Base-by-base conservation (phyloP, 2,888 invertebrate genomes). In the Glyphotaelius pellucidus region DNA sequence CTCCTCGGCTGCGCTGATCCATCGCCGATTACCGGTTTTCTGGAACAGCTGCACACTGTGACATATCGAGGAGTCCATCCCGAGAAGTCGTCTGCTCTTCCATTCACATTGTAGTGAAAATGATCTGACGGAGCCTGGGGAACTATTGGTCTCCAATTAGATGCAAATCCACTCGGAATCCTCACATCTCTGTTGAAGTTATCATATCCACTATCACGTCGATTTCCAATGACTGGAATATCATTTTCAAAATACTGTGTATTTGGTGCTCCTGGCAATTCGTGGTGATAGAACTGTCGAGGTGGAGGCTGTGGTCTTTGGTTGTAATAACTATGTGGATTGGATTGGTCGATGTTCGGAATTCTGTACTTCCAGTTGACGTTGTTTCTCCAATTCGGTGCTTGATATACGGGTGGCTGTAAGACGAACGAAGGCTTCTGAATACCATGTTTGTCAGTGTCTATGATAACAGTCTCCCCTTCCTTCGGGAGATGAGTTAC, bases 61-160 rank as follows among this genome's bases (percentile, higher is more conserved):
- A 90, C 83, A 38, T 90, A 92, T n/a, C 89, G 90, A 3, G 93
- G 93, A 84, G 90, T 84, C 80, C 31, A 83, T 25, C 86, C 93
- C 3, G 90, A 35, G 42, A 91, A 92, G 30, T 83, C 93, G 14
- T 90, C 80, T 42, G 85, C 91, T 19, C 87, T 92, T 25, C 91
- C 90, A 31, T 90, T 38, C 5, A 87, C 93, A 47, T 93, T 93
- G 89, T 93, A 91, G 86, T 93, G 93, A 42, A 90, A 92, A 32
- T 92, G 83, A 85, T 93, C 93, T 15, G 52, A 80, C 5, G 93
- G 91, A 9, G 81, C 38, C 35, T 35, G n/a, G 19, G 91, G 90
- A 67, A 89, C 83, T 89, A 84, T 90, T 19, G 92, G 91, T 47
- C 84, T 90, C 91, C 92, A 92, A 35, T 91, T 91, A 30, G 88